These are phyloP conservation scores for Conus canariensis DNA, from an alignment of 2,888 invertebrate species.

Conservation along the genomic window DNA sequence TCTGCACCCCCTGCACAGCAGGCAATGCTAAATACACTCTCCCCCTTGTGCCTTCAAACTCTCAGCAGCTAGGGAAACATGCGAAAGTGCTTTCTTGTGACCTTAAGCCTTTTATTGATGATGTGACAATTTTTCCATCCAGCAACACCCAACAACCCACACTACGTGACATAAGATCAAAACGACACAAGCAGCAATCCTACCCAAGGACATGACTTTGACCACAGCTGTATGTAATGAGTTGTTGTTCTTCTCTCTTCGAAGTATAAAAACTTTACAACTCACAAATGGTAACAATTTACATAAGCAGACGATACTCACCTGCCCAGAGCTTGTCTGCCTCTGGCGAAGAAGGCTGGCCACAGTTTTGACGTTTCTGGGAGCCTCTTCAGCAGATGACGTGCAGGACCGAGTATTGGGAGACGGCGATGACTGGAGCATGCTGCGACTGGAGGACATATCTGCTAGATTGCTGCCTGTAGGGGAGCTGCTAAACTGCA, in stretches of 20 bases:
- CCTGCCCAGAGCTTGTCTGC: not conserved
- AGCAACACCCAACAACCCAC: not conserved
- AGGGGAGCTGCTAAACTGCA: not conserved
- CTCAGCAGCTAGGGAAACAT: not conserved
- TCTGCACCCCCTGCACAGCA: constrained; percentile 31
- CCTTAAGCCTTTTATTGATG: not conserved
- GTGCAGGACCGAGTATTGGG: not conserved
- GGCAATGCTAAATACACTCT: constrained; percentile 30
- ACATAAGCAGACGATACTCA: not conserved
- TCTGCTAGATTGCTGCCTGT: not conserved
- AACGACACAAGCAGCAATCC: not conserved
- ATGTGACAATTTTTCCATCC: not conserved
- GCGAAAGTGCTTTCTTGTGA: not conserved
- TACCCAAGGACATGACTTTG: not conserved
- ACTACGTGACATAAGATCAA: not conserved
- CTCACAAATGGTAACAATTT: not conserved
- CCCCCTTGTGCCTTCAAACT: not conserved
- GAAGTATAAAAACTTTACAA: not conserved
- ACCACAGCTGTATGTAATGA: no score
- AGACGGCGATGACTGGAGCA: not conserved
- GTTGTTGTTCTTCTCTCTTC: not conserved
- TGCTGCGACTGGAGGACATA: not conserved
- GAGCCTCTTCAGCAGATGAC: not conserved
- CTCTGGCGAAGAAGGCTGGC: constrained; percentile 12
- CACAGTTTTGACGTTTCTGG: constrained; percentile 1